Percentiles rank a stretch among this genome's conserved stretches.
Evolutionary conservation across 1,140 invertebrate genomes (phyloP).

Genomic region (Campoletis sonorensis): DNA sequence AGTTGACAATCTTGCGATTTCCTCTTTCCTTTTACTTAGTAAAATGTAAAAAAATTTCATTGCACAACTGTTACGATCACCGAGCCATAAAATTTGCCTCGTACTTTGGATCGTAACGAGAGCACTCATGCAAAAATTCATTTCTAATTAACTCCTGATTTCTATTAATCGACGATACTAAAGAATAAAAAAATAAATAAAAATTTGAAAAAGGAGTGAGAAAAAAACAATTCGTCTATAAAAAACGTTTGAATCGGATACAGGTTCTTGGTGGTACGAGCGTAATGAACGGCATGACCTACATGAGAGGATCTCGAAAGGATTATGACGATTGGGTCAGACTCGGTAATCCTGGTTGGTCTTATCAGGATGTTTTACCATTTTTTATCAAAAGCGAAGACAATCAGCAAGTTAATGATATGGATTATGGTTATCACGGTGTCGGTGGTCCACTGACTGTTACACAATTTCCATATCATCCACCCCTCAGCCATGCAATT

Average conservation of each 20-base stretch:
- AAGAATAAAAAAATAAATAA: constrained; percentile 3
- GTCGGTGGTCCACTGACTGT: constrained; percentile 88
- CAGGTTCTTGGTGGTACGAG: constrained; percentile 93
- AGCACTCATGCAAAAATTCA: constrained; percentile 7
- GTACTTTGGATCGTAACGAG: background rate
- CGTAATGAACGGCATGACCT: constrained; percentile 98
- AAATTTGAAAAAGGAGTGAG: too few relatives aligned
- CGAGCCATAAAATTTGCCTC: background rate
- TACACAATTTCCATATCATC: constrained; percentile 90
- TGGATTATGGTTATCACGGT: constrained; percentile 87
- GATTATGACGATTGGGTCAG: constrained; percentile 95
- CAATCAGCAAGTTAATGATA: constrained; percentile 84
- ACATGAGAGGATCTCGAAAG: constrained; percentile 92
- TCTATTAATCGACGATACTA: background rate
- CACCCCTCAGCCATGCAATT: constrained; percentile 88
- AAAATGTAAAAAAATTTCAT: background rate
- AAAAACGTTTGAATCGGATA: constrained; percentile 17
- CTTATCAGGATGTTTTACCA: constrained; percentile 91
- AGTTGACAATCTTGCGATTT: background rate
- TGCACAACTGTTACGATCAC: background rate
- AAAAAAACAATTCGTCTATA: background rate
- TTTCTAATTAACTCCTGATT: constrained; percentile 1
- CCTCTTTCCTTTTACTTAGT: too few relatives aligned
- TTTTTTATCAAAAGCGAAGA: constrained; percentile 93
- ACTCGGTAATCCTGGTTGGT: constrained; percentile 92